Conservation (phyloP, 2,797 vertebrate species). For the Rhinoraja longicauda region DNA sequence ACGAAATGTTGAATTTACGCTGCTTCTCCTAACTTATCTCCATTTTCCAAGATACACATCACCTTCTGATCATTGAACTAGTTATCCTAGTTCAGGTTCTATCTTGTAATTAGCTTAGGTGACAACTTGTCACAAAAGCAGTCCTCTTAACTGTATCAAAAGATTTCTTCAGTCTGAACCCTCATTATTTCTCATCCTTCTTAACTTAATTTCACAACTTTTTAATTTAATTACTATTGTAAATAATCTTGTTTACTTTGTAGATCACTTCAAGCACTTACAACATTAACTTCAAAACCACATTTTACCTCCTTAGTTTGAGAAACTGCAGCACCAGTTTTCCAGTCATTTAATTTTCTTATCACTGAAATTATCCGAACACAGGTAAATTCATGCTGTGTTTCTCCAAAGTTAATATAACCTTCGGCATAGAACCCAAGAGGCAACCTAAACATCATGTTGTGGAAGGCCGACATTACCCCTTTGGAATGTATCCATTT, state of each 20-base stretch:
- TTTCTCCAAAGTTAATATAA: not conserved
- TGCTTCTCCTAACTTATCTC: not conserved
- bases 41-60: not conserved
- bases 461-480: not conserved
- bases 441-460: not conserved
- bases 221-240: not conserved
- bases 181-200: not conserved
- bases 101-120: not conserved
- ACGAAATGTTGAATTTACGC: not conserved
- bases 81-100: not conserved
- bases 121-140: not conserved
- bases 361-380: not conserved
- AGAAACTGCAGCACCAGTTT: not conserved
- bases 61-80: not conserved
- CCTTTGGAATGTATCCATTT: not conserved
- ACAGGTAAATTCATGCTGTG: not conserved
- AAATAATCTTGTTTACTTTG: conserved; percentile 7
- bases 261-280: not conserved
- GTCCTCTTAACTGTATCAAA: not conserved
- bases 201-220: no score
- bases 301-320: not conserved
- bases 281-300: not conserved
- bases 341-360: not conserved
- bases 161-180: not conserved
- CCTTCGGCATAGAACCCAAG: not conserved